phyloP scores from a whole-genome alignment of 2,888 invertebrate species.

The Chloromyia formosa region DNA sequence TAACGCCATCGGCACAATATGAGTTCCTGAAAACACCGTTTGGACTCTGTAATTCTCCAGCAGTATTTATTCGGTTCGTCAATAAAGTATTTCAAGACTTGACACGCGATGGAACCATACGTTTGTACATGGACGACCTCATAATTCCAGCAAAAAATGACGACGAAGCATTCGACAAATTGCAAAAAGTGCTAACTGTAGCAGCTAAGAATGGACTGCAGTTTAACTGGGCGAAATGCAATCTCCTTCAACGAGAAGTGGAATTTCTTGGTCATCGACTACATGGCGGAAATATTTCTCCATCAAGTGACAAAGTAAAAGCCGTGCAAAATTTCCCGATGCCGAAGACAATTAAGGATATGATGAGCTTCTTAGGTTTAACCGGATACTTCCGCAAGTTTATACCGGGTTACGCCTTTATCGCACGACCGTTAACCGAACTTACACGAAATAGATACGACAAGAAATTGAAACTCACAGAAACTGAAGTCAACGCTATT shows the following conservation, averaged over 20 bases:
- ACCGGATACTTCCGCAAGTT: slow-evolving; percentile 52
- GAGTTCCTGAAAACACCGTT: too few species aligned
- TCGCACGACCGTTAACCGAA: slow-evolving; percentile 50
- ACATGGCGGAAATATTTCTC: slow-evolving; percentile 46
- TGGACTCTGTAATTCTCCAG: too few species aligned
- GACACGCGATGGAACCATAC: too few species aligned
- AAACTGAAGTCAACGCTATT: slow-evolving; percentile 47
- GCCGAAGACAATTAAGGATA: slow-evolving; percentile 51
- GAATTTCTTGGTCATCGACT: neutral
- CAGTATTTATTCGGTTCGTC: too few species aligned
- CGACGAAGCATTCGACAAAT: neutral
- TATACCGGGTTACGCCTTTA: slow-evolving; percentile 49
- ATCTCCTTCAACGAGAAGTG: neutral
- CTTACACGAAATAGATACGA: slow-evolving; percentile 47
- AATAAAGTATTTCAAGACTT: too few species aligned
- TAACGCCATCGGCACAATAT: too few species aligned
- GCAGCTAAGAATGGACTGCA: neutral
- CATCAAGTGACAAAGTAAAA: slow-evolving; percentile 49
- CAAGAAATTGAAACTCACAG: slow-evolving; percentile 46
- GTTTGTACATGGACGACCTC: too few species aligned
- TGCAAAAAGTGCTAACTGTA: neutral
- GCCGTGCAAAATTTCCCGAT: slow-evolving; percentile 51
- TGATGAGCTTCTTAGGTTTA: slow-evolving; percentile 53
- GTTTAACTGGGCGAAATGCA: neutral
- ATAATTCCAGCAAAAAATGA: too few species aligned